phyloP scores from a whole-genome alignment of 2,888 invertebrate genomes.

The Lissonota sp. region DNA sequence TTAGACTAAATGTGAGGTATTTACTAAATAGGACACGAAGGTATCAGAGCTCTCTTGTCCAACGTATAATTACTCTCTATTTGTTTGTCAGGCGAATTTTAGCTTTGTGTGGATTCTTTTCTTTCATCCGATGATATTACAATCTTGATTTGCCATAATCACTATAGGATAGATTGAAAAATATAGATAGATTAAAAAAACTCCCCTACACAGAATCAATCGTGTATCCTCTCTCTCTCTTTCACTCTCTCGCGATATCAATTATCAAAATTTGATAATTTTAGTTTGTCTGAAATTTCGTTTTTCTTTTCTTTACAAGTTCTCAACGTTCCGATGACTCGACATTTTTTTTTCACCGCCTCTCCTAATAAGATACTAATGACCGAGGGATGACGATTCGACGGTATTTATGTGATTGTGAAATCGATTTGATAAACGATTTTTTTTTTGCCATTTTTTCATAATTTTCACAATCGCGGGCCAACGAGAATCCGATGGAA shows the following conservation, averaged over 20 bases:
- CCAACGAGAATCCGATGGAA: slow-evolving; percentile 35
- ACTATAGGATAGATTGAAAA: slow-evolving; percentile 65
- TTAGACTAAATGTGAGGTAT: slow-evolving; percentile 26
- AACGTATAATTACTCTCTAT: slow-evolving; percentile 56
- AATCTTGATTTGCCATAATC: slow-evolving; percentile 56
- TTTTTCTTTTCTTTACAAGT: slow-evolving; percentile 35
- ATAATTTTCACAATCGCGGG: background rate
- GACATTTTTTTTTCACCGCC: slow-evolving; percentile 2
- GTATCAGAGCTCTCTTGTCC: slow-evolving; percentile 47
- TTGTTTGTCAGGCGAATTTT: slow-evolving; percentile 41
- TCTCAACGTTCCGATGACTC: slow-evolving; percentile 49
- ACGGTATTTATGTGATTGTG: slow-evolving; percentile 10
- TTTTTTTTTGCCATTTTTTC: slow-evolving; percentile 35
- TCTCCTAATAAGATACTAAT: slow-evolving; percentile 20
- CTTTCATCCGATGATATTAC: slow-evolving; percentile 50
- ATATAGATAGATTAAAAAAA: slow-evolving; percentile 65
- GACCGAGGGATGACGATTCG: slow-evolving; percentile 6
- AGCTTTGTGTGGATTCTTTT: slow-evolving; percentile 46
- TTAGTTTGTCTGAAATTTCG: slow-evolving; percentile 18
- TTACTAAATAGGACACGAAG: slow-evolving; percentile 55
- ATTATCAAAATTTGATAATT: slow-evolving; percentile 47
- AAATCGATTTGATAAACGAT: slow-evolving; percentile 58
- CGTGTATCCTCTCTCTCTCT: slow-evolving; percentile 32
- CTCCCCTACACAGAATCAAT: slow-evolving; percentile 53
- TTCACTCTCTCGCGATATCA: slow-evolving; percentile 34